A percentile compares a stretch with the other conserved stretches of the same genome.
phyloP scores from a whole-genome alignment of 2,888 invertebrate species.

The Idaea aversata region DNA sequence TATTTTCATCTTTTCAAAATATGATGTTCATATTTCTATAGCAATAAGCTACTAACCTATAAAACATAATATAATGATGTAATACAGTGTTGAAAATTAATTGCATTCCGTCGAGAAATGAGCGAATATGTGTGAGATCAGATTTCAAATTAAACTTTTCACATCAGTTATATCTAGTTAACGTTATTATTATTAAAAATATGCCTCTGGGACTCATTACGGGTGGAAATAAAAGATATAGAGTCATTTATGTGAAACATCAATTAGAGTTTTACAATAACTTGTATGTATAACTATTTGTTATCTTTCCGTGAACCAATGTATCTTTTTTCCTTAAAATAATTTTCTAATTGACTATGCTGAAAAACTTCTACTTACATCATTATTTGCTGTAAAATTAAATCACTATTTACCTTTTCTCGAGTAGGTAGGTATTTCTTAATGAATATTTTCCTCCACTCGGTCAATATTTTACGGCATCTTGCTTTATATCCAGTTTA shows the following conservation, averaged over 20 bases:
- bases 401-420: not conserved
- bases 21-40: too few relatives aligned
- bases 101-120: not conserved
- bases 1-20: too few relatives aligned
- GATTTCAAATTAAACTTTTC: slow-evolving; percentile 74
- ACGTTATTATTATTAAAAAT: slow-evolving; percentile 59
- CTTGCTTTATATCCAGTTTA: slow-evolving; percentile 18
- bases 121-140: slow-evolving; percentile 40
- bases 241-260: not conserved
- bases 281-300: too few relatives aligned
- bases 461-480: not conserved
- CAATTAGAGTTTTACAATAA: too few relatives aligned
- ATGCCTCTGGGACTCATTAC: slow-evolving; percentile 51
- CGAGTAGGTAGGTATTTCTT: not conserved
- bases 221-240: not conserved
- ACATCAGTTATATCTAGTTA: slow-evolving; percentile 52
- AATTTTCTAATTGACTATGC: too few relatives aligned
- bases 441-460: too few relatives aligned
- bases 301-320: too few relatives aligned
- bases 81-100: not conserved
- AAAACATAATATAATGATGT: not conserved
- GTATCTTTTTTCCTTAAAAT: too few relatives aligned
- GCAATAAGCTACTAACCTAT: not conserved
- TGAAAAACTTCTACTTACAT: too few relatives aligned
- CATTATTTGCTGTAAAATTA: too few relatives aligned